These are phyloP conservation scores for Anastatus disparis DNA, from an alignment of 1,140 invertebrate species.

Conservation along the genomic window DNA sequence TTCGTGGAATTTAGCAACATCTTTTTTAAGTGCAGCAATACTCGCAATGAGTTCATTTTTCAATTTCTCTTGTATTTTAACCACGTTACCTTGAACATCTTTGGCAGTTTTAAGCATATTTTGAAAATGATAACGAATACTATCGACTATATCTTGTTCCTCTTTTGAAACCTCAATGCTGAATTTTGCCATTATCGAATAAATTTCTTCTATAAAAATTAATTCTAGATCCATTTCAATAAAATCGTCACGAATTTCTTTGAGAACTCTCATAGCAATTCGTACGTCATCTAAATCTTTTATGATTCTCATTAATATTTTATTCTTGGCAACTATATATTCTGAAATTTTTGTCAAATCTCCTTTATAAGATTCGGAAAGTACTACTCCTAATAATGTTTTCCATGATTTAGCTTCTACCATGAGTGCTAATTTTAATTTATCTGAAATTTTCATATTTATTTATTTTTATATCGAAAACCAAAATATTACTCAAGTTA, in stretches of 20 bases:
- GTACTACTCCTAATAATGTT: constrained; percentile 70
- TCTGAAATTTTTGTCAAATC: constrained; percentile 73
- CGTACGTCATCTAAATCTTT: constrained; percentile 80
- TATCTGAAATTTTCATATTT: constrained; percentile 65
- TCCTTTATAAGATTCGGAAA: constrained; percentile 72
- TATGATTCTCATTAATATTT: constrained; percentile 73
- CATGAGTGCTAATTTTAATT: constrained; percentile 75
- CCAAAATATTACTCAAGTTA: constrained; percentile 27
- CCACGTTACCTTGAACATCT: constrained; percentile 77
- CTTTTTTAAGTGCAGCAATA: constrained; percentile 74
- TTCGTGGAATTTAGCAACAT: constrained; percentile 76
- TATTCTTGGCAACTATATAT: constrained; percentile 77
- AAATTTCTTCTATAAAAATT: constrained; percentile 82
- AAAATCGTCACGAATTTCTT: constrained; percentile 77
- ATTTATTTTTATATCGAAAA: neutral
- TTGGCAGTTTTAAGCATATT: constrained; percentile 79
- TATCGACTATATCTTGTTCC: constrained; percentile 82
- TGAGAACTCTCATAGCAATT: constrained; percentile 79
- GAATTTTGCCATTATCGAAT: constrained; percentile 77
- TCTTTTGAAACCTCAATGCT: constrained; percentile 79
- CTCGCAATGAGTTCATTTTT: constrained; percentile 77
- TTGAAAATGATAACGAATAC: constrained; percentile 79
- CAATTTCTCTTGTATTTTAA: constrained; percentile 81
- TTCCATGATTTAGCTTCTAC: constrained; percentile 82
- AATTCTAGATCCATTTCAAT: constrained; percentile 80